phyloP scores from a whole-genome alignment of 1,140 invertebrate species.

The Drosophila triauraria region DNA sequence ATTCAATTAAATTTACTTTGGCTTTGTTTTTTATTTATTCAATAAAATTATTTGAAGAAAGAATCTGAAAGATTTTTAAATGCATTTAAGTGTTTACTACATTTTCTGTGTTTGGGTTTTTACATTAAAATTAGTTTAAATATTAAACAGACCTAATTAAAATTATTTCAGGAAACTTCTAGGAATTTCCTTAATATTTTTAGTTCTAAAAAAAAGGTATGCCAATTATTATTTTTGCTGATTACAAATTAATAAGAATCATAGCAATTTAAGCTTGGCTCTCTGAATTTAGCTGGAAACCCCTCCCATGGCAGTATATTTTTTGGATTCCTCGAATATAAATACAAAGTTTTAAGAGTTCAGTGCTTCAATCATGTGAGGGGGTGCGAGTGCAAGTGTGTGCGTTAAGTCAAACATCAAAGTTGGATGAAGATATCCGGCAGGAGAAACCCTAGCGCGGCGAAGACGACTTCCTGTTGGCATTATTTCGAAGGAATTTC shows the following conservation, averaged over 20 bases:
- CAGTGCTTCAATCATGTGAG: not conserved
- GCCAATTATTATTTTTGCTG: not conserved
- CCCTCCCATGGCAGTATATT: not conserved
- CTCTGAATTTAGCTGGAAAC: not conserved
- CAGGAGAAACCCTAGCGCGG: constrained; percentile 18
- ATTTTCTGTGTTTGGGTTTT: too few species aligned
- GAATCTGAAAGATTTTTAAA: not conserved
- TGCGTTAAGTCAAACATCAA: constrained; percentile 26
- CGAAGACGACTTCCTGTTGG: constrained; percentile 10
- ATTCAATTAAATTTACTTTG: not conserved
- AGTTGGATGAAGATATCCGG: constrained; percentile 34
- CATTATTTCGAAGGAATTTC: constrained; percentile 32
- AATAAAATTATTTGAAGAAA: too few species aligned
- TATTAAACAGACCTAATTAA: not conserved
- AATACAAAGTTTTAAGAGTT: constrained; percentile 8
- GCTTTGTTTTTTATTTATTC: not conserved
- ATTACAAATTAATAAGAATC: not conserved
- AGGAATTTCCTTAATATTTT: not conserved
- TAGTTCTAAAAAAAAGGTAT: not conserved
- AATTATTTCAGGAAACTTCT: not conserved
- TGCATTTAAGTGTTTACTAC: too few species aligned
- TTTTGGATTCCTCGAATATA: not conserved
- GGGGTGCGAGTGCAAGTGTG: not conserved
- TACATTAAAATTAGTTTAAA: not conserved
- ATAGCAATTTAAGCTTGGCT: not conserved